phyloP scores from a whole-genome alignment of 2,113 vertebrate genomes.

The Fregata magnificens region DNA sequence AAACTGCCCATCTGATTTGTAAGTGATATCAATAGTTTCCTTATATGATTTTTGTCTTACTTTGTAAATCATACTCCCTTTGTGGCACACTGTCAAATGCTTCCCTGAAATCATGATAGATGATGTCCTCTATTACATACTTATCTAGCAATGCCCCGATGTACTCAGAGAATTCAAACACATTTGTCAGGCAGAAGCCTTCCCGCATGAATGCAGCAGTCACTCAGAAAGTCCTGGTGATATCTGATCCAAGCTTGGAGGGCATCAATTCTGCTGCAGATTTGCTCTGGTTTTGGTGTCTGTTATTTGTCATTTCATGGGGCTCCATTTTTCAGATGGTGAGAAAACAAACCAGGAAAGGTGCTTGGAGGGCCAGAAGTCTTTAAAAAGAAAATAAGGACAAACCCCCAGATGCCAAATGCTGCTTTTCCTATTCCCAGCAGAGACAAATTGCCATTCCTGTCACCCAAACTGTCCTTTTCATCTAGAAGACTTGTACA shows the following conservation, averaged over 20 bases:
- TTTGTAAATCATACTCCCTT: constrained; percentile 53
- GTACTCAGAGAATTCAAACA: constrained; percentile 59
- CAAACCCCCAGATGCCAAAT: neutral
- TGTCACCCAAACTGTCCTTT: neutral
- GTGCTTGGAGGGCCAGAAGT: neutral
- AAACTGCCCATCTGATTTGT: constrained; percentile 4
- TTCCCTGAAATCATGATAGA: constrained; percentile 70
- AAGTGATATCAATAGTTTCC: constrained; percentile 34
- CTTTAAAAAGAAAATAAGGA: neutral
- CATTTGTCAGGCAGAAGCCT: constrained; percentile 68
- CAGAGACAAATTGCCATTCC: neutral
- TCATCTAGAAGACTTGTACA: rapidly evolving
- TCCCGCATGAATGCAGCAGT: constrained; percentile 32
- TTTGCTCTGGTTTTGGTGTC: neutral
- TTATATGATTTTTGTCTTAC: neutral
- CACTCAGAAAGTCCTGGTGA: constrained; percentile 57
- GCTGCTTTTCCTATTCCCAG: neutral
- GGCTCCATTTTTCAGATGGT: neutral
- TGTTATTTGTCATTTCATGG: constrained; percentile 27
- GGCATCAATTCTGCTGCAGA: constrained; percentile 35
- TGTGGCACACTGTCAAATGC: constrained; percentile 39
- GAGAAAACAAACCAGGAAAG: neutral
- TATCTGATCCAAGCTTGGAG: constrained; percentile 22
- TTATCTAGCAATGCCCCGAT: neutral
- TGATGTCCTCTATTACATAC: constrained; percentile 45